Conservation (phyloP, 2,113 vertebrate species). For the Proterorhinus semilunaris region DNA sequence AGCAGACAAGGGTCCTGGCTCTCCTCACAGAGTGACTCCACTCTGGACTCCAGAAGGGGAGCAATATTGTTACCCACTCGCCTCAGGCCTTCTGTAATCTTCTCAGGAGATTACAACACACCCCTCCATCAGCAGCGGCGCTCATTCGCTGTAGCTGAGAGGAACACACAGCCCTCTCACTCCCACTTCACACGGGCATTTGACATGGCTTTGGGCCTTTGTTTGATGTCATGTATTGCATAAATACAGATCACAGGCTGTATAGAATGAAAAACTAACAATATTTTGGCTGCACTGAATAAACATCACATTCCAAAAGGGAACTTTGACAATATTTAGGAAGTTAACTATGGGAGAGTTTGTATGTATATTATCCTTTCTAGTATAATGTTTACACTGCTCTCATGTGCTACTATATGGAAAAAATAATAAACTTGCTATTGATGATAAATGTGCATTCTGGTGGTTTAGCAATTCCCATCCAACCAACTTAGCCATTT, state of each 20-base stretch:
- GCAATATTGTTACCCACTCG: conserved; percentile 67
- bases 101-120: conserved; percentile 68
- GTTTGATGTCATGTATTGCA: conserved; percentile 7
- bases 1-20: conserved; percentile 56
- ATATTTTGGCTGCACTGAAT: neutral
- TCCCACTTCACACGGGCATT: conserved; percentile 31
- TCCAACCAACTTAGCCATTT: conserved; percentile 50
- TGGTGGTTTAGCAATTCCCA: conserved; percentile 26
- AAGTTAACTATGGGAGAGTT: too few relatives aligned
- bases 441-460: conserved; percentile 18
- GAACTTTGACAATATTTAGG: too few relatives aligned
- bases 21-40: conserved; percentile 55
- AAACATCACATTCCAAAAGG: neutral
- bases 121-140: conserved; percentile 39
- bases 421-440: too few relatives aligned
- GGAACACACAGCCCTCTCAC: conserved; percentile 33
- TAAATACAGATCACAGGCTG: conserved; percentile 8
- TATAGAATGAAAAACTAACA: neutral
- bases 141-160: conserved; percentile 31
- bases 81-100: conserved; percentile 69
- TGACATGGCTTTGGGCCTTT: conserved; percentile 15
- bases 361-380: too few relatives aligned
- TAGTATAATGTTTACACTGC: too few relatives aligned
- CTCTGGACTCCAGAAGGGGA: conserved; percentile 51
- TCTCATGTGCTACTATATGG: too few relatives aligned